Percentiles rank a stretch among this genome's conserved stretches.
These are phyloP conservation scores for Colius striatus DNA, from an alignment of 2,113 vertebrate species.

Conservation along the genomic window DNA sequence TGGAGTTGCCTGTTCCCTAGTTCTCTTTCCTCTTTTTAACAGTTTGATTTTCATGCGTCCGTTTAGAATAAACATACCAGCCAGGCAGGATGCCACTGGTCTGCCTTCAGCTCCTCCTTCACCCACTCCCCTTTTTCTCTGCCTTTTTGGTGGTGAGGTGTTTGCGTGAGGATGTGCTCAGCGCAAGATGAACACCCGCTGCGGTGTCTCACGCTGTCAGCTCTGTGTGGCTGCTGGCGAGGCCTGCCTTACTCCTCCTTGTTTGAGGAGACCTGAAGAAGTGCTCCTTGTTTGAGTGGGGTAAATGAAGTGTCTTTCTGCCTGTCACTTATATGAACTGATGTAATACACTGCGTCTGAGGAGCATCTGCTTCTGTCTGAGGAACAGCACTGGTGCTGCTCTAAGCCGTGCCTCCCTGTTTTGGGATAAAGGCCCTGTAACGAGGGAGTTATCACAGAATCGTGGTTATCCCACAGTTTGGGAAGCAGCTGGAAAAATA, in stretches of 20 bases:
- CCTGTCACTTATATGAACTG: not conserved
- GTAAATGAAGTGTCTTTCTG: not conserved
- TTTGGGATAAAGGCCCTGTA: not conserved
- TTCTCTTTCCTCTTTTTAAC: not conserved
- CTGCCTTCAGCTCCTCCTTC: not conserved
- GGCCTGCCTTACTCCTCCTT: not conserved
- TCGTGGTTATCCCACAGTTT: not conserved
- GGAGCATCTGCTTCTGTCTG: not conserved
- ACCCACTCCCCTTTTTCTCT: rapidly evolving
- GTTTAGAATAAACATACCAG: rapidly evolving
- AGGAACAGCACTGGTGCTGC: not conserved
- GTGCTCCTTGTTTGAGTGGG: not conserved
- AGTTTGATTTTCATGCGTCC: rapidly evolving
- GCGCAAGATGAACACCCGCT: rapidly evolving
- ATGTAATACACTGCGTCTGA: rapidly evolving
- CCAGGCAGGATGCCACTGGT: rapidly evolving
- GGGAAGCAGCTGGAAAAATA: not conserved
- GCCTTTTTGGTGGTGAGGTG: not conserved
- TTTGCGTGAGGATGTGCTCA: rapidly evolving
- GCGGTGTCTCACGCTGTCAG: not conserved
- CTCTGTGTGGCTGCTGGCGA: rapidly evolving
- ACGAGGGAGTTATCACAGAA: not conserved
- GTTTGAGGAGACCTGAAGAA: not conserved
- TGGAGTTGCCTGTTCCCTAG: not conserved
- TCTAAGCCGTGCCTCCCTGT: not conserved